Evolutionary conservation across 64 coral and sea anemone genomes (phyloP).

Genomic region (Acropora yongei): DNA sequence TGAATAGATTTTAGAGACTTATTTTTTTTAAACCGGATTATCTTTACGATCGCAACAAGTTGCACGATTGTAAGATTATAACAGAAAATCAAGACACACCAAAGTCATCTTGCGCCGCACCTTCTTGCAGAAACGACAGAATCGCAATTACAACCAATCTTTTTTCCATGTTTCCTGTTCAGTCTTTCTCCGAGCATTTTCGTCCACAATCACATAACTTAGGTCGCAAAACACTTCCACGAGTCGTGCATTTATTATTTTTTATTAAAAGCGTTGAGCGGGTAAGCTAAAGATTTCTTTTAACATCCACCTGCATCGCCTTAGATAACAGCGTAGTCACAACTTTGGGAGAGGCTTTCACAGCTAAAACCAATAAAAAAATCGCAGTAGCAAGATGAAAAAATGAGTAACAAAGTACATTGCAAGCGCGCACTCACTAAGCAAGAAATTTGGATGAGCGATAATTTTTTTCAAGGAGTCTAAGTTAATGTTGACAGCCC

Average conservation of each 20-base stretch:
- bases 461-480: too few relatives aligned
- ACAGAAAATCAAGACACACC: neutral
- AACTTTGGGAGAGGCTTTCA: neutral
- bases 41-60: neutral
- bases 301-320: neutral
- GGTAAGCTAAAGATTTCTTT: neutral
- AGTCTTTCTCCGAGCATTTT: conserved; percentile 2
- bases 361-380: neutral
- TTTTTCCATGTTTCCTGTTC: neutral
- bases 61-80: neutral
- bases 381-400: neutral
- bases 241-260: conserved; percentile 41
- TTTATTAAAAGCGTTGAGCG: conserved; percentile 16
- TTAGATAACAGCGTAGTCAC: neutral
- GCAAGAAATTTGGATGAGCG: too few relatives aligned
- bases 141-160: neutral
- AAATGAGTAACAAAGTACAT: neutral
- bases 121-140: neutral
- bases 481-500: too few relatives aligned
- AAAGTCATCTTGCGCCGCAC: conserved; percentile 7
- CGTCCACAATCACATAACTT: neutral
- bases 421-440: too few relatives aligned
- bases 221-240: conserved; percentile 31
- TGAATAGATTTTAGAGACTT: conserved; percentile 18
- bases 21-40: neutral